Conservation (phyloP, 2,797 vertebrate genomes). For the Chelmon rostratus region DNA sequence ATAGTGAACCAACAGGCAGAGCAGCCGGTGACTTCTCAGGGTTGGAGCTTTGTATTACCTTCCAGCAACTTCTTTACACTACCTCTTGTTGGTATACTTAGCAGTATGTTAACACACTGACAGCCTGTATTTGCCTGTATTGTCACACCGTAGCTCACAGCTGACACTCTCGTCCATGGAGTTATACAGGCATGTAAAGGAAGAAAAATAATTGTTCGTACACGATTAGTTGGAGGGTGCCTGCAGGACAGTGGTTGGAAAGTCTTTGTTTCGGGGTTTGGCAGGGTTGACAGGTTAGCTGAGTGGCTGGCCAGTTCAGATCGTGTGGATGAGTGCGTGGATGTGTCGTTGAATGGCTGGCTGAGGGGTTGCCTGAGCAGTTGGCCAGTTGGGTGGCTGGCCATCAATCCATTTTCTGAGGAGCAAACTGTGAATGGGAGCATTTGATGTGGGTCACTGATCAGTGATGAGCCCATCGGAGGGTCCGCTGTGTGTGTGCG, state of each 20-base stretch:
- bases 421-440: slow-evolving; percentile 72
- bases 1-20: slow-evolving; percentile 37
- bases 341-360: slow-evolving; percentile 13
- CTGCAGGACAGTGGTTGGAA: background rate
- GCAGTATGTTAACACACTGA: background rate
- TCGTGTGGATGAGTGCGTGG: slow-evolving; percentile 3
- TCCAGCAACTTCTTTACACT: background rate
- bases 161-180: background rate
- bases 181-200: background rate
- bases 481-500: slow-evolving; percentile 27
- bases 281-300: background rate
- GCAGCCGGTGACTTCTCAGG: slow-evolving; percentile 17
- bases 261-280: background rate
- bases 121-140: background rate
- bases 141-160: background rate
- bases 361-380: slow-evolving; percentile 38
- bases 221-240: background rate
- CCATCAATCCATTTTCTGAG: slow-evolving; percentile 65
- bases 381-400: slow-evolving; percentile 62
- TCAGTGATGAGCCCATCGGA: slow-evolving; percentile 61
- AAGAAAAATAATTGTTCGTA: background rate
- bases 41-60: slow-evolving; percentile 10
- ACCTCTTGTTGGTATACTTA: background rate
- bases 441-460: slow-evolving; percentile 76
- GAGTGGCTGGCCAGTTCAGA: slow-evolving; percentile 4